Percentiles rank a stretch among this genome's conserved stretches.
phyloP scores from a whole-genome alignment of 1,140 invertebrate species.

The Araneus ventricosus region DNA sequence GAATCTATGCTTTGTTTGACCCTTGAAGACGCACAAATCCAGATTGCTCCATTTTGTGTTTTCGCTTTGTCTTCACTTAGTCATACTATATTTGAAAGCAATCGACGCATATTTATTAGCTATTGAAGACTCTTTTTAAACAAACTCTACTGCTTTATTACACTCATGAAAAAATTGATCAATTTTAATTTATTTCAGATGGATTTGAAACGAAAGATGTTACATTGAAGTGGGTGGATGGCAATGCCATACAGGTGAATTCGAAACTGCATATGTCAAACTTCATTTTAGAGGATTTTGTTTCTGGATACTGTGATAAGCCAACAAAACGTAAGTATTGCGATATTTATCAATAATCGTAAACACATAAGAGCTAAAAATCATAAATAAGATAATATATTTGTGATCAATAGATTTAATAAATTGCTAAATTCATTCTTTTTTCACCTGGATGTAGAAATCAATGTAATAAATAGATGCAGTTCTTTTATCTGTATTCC shows the following conservation, averaged over 20 bases:
- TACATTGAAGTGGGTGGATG: conserved; percentile 61
- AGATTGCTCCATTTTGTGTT: too few relatives aligned
- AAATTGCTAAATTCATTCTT: neutral
- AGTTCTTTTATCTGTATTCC: too few relatives aligned
- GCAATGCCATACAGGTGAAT: conserved; percentile 60
- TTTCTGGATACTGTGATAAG: conserved; percentile 65
- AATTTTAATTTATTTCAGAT: conserved; percentile 45
- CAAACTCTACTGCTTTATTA: too few relatives aligned
- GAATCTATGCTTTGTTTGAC: too few relatives aligned
- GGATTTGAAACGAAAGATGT: conserved; percentile 69
- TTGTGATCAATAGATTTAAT: neutral
- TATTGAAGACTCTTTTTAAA: too few relatives aligned
- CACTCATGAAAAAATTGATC: neutral
- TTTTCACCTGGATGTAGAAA: neutral
- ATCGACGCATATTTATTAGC: too few relatives aligned
- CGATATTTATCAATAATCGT: too few relatives aligned
- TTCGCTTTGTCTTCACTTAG: too few relatives aligned
- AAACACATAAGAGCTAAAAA: neutral
- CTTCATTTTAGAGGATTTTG: conserved; percentile 67
- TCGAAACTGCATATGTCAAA: conserved; percentile 64
- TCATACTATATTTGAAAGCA: too few relatives aligned
- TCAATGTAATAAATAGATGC: too few relatives aligned
- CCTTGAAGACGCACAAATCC: too few relatives aligned
- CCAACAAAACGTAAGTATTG: conserved; percentile 60
- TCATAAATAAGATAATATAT: neutral